phyloP scores from a whole-genome alignment of 2,797 vertebrate genomes.

The Tinamus major region DNA sequence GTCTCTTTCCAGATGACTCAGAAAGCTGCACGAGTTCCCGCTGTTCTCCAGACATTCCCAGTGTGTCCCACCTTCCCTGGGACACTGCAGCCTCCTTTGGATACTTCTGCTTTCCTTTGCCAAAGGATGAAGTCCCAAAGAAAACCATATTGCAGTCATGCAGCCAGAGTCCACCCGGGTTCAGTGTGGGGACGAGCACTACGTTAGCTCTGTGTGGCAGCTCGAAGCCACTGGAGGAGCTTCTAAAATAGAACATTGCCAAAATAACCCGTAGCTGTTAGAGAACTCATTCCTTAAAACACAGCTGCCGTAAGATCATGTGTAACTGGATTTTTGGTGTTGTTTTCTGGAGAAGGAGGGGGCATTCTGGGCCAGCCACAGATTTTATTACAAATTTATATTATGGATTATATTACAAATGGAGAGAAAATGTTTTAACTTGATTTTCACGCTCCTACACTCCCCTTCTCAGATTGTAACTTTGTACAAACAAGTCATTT shows the following conservation, averaged over 20 bases:
- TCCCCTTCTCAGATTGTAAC: background rate
- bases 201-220: background rate
- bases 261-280: background rate
- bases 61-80: background rate
- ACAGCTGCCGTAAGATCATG: background rate
- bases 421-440: background rate
- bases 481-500: background rate
- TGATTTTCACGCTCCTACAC: background rate
- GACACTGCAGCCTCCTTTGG: background rate
- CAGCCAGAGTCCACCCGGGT: background rate
- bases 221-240: background rate
- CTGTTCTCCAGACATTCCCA: rapidly evolving
- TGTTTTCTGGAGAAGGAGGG: background rate
- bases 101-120: background rate
- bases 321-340: background rate
- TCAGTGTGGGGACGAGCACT: background rate
- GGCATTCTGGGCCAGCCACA: background rate
- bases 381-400: too few species aligned
- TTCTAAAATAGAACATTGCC: background rate
- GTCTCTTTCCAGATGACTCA: background rate
- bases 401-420: too few species aligned
- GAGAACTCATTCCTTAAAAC: background rate
- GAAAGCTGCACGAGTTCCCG: background rate
- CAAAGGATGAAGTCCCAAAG: background rate
- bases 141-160: rapidly evolving